Evolutionary conservation across 2,797 vertebrate genomes (phyloP).

Genomic region (Micrastur ruficollis): DNA sequence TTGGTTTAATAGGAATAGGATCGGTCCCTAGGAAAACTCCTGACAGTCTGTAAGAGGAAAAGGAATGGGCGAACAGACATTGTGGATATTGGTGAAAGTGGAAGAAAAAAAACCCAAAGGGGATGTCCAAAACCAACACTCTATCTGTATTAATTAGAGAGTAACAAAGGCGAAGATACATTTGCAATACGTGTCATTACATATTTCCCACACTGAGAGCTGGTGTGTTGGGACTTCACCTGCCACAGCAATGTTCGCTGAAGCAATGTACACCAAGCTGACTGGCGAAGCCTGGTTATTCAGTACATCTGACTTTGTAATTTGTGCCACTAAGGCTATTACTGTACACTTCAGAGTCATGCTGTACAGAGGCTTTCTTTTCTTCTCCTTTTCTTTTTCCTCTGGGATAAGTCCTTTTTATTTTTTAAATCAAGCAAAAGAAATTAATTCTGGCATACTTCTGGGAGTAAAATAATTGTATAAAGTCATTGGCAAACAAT

Average conservation of each 20-base stretch:
- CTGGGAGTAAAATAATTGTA: constrained; percentile 34
- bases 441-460: constrained; percentile 28
- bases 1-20: background rate
- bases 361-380: background rate
- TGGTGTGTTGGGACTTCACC: background rate
- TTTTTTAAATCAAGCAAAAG: background rate
- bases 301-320: background rate
- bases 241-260: background rate
- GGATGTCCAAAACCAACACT: background rate
- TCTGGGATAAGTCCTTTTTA: background rate
- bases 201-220: background rate
- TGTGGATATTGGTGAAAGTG: background rate
- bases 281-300: background rate
- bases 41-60: background rate
- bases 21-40: background rate
- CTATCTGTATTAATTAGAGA: background rate
- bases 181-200: background rate
- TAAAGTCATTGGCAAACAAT: constrained; percentile 39
- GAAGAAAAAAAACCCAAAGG: background rate
- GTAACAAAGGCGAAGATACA: background rate
- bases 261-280: background rate
- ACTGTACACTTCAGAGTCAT: background rate
- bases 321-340: background rate
- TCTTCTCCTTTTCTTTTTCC: background rate
- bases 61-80: background rate